Base-by-base conservation (phyloP, 2,888 invertebrate species). In the Chorisops tibialis region DNA sequence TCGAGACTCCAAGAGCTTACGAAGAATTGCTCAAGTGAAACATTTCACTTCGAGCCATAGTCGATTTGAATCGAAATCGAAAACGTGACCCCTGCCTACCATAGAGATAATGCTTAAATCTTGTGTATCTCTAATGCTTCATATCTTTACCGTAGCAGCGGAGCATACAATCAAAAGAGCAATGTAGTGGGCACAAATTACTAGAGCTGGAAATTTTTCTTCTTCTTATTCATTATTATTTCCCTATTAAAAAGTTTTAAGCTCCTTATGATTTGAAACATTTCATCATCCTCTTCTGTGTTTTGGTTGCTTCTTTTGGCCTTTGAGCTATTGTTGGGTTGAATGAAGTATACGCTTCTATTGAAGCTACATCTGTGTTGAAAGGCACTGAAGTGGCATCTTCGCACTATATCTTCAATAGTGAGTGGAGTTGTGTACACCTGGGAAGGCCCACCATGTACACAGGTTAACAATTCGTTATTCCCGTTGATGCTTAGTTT, bases 1-100 rank as follows among this genome's bases (percentile, higher is more conserved):
- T 35, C 16, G 16, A 41, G 54, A 21, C 4, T 16, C 51, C 14
- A 61, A 22, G 21, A 22, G 1, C n/a, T 21, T 47, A n/a, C n/a
- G 21, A 12, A 12, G 24, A 65, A 50, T 30, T 30, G 21, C 21
- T 47, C 22, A 22, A 22, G 4, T 22, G 21, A 22, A 47, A n/a
- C 47, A 22, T 50, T 35, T 50, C 35, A 50, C 30, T 50, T 9
- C 30, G 6, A 35, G 16, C 14, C 30, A 14, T 6, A 21, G 30
- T 14, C 7, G 59, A 21, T 16, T n/a, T 14, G 59, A 16, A 59
- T 38, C 30, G 66, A 68, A 68, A 68, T 68, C 67, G 65, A 68
- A 68, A 68, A 65, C 64, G 64, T 68, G 68, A 68, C 68, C 68
- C 52, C 43, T 59, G 61, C 50, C 59, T 59, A 61, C 52, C 59